Evolutionary conservation across 2,888 invertebrate genomes (phyloP), one percentile per base, ranked within the genome.

Genomic region (Mechanitis messenoides): DNA sequence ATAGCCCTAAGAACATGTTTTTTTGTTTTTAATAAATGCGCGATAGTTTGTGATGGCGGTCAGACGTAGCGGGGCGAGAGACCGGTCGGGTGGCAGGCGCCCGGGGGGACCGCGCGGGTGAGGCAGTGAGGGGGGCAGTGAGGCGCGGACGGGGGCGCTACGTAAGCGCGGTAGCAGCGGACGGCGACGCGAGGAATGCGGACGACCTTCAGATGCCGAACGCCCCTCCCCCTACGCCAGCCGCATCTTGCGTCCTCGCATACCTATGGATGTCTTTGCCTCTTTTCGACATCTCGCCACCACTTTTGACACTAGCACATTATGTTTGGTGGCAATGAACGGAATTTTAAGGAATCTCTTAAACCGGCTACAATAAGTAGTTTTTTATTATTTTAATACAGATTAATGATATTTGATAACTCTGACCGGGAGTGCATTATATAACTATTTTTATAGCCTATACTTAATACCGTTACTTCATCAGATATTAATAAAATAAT

Each of bases 131-230:
- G 73, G 71, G 75, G 65, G 64, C 67, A 65, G 66, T 68, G 71
- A 67, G 69, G 72, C 71, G 77, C 74, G 79, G 85, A 81, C 84
- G 76, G 77, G 81, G 87, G 86, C 85, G 88, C 89, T 89, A 90
- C 90, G 90, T 90, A 90, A 90, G 88, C 89, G 89, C 89, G 88
- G 90, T 89, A 89, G 90, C 89, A 79, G 87, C 87, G 88, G 89
- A 83, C 87, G 87, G 87, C 87, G 88, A 87, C 87, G 87, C 84
- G 82, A 83, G 89, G 90, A 89, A 90, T 90, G 90, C 89, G 89
- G 90, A 86, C 89, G 90, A 88, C 90, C 90, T 90, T 90, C 89
- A 88, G 85, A 88, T 88, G 84, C 87, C 89, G 87, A 86, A 80
- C 83, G 84, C 88, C 87, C 87, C 87, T 85, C 88, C 87, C 86